Evolutionary conservation across 2,797 vertebrate genomes (phyloP), one percentile per base, ranked within the genome.

Genomic region (Sylvilagus floridanus): DNA sequence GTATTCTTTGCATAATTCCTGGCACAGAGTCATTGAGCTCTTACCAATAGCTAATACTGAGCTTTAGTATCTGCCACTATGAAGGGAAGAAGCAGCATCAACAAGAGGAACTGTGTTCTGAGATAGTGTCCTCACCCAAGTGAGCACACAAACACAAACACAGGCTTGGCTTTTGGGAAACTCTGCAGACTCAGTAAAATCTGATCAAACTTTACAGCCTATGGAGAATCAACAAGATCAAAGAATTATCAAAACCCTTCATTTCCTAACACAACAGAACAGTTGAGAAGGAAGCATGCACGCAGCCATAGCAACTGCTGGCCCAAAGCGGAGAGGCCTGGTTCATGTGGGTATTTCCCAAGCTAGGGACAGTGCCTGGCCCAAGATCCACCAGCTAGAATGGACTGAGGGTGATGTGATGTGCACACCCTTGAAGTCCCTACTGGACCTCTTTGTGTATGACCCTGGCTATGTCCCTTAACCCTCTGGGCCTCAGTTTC

Each of bases 11-110:
- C 21, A 57, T 8, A 32, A 52, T 30, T 76, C 28, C 65, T 50
- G 54, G 69, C 7, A 22, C 24, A 17, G 10, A 76, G 35, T 30
- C 12, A 78, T 37, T 17, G 35, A 35, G 26, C 30, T 79, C 57
- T 63, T 66, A 30, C 11, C 14, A 54, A 19, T 16, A 68, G 21
- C 22, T 62, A 26, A 63, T 35, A 32, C 16, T 1, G 21, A 86
- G 32, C 26, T 60, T 81, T 28, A 54, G 5, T n/a, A 32, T 19
- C 35, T 0, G 0, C 4, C 21, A 2, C n/a, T 50, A 7, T 0
- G 3, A 26, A 63, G 11, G 7, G 7, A 91, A 52, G 82, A 57
- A 47, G 81, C 21, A 52, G 81, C 69, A 42, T 47, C 84, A 76
- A 30, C 60, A 14, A 75, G 1, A 30, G 30, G 19, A 65, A 26